Base-by-base conservation (phyloP, 2,113 vertebrate genomes). In the Scartelaos histophorus region DNA sequence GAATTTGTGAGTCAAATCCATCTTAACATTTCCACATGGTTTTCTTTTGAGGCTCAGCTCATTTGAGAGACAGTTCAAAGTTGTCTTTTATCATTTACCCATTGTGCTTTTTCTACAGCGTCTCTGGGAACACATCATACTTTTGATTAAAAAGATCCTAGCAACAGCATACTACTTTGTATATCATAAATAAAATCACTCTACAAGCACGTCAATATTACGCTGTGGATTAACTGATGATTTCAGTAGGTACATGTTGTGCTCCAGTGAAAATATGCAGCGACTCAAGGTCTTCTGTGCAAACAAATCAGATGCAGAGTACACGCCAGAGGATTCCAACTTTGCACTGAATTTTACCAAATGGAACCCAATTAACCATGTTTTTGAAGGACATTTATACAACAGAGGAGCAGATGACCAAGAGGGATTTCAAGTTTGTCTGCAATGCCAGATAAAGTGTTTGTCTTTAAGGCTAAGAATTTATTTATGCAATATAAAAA, bases 21-120 rank as follows among this genome's bases (percentile, higher is more conserved):
- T 54, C 51, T 54, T 54, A 21, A 54, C 19, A 54, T 54, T 53
- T 22, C 46, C 21, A 66, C 21, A 51, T 17, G n/a, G 24, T 0
- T 9, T 76, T 67, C 61, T 69, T 22, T 1, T 10, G 19, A 35
- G 61, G 46, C 66, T 17, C 35, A n/a, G 19, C 22, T 64, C 24
- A 5, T 51, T 45, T 73, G 61, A 62, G 15, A 66, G 19, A 53
- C 19, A 70, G 46, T 45, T 70, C 53, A 57, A n/a, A 58, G 51
- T 69, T 74, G n/a, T 43, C 64, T 71, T 46, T 25, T 13, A 75
- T 67, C 22, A 54, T 69, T 19, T 69, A n/a, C 12, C 58, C 53
- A 66, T 72, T 46, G 17, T 19, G 17, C 16, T 11, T 67, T 76
- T 75, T 62, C 38, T 21, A 51, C 16, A 22, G 21, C 34, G 13